Percentiles rank a stretch among this genome's conserved stretches.
These are phyloP conservation scores for Phrynocephalus vlangalii DNA, from an alignment of 2,797 vertebrate species.

Conservation along the genomic window DNA sequence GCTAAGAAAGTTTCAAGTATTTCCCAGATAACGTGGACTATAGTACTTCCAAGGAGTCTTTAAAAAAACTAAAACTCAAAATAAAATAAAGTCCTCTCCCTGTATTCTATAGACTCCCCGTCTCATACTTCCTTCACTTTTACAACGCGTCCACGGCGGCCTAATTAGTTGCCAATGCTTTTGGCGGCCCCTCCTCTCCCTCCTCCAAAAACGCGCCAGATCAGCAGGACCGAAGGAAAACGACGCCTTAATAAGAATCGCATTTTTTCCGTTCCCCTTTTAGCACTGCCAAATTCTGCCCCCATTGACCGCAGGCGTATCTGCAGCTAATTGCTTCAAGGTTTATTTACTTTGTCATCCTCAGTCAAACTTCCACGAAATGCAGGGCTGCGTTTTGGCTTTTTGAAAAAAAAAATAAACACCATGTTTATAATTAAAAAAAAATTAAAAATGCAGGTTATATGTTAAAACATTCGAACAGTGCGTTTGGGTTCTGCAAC, in stretches of 20 bases:
- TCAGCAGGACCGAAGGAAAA: constrained; percentile 27
- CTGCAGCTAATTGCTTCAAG: not conserved
- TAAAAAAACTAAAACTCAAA: constrained; percentile 14
- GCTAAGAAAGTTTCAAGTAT: constrained; percentile 83
- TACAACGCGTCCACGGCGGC: constrained; percentile 37
- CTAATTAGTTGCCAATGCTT: constrained; percentile 6
- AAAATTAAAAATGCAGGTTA: not conserved
- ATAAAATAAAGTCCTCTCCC: constrained; percentile 44
- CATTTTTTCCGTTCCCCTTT: not conserved
- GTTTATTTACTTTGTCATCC: not conserved
- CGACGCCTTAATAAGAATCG: not conserved
- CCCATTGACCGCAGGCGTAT: not conserved
- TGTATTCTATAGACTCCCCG: constrained; percentile 25
- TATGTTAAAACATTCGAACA: not conserved
- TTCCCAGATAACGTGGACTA: constrained; percentile 77
- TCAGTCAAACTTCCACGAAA: not conserved
- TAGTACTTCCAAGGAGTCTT: constrained; percentile 47
- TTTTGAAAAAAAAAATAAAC: not conserved
- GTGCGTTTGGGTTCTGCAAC: not conserved
- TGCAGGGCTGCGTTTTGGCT: not conserved
- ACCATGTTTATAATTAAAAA: not conserved
- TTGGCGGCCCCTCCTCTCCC: not conserved
- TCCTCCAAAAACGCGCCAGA: constrained; percentile 51
- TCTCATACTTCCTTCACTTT: constrained; percentile 44
- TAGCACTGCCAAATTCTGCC: not conserved